Evolutionary conservation across 1,140 invertebrate species (phyloP), one percentile per base, ranked within the genome.

Genomic region (Drosophila subpulchrella): DNA sequence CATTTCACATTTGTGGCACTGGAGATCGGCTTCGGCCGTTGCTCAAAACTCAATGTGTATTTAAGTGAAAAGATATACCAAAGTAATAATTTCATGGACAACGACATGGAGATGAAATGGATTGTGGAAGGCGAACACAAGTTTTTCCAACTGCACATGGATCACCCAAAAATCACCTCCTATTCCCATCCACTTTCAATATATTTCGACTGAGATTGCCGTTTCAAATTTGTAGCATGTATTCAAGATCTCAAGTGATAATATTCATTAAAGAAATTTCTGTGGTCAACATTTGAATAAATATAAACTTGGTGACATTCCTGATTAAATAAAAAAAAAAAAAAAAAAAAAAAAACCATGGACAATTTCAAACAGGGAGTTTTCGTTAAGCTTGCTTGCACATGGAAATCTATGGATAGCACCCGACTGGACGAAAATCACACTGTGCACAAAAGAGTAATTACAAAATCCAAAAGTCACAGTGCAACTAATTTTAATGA

Each of bases 1-100:
- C 27, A 71, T 2, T 78, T 74, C n/a, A 12, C 34, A 7, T 81
- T 85, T 48, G 12, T 41, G 10, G 57, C 54, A 6, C 7, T 12
- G 13, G 17, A 68, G 39, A 78, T 85, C 24, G 47, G 39, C 10
- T 32, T 44, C 8, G 27, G 58, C 3, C 80, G 80, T 7, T 0
- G 1, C 0, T 63, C 46, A 24, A 17, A 20, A 3, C 38, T 82
- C 0, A 67, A 82, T 34, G 8, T 82, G 2, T 32, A 32, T 46
- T 30, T 17, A n/a, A 1, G 15, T n/a, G 0, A 30, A 5, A 61
- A 56, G 24, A 3, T 13, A 7, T 7, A 12, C 20, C 20, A 34
- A 34, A 34, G 20, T 30, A n/a, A 48, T 30, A 30, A 30, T 32
- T 30, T 13, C 8, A n/a, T 47, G 46, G 7, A 20, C 8, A 6